Conservation (phyloP, 1,140 invertebrate species). For the Eriocheir sinensis region DNA sequence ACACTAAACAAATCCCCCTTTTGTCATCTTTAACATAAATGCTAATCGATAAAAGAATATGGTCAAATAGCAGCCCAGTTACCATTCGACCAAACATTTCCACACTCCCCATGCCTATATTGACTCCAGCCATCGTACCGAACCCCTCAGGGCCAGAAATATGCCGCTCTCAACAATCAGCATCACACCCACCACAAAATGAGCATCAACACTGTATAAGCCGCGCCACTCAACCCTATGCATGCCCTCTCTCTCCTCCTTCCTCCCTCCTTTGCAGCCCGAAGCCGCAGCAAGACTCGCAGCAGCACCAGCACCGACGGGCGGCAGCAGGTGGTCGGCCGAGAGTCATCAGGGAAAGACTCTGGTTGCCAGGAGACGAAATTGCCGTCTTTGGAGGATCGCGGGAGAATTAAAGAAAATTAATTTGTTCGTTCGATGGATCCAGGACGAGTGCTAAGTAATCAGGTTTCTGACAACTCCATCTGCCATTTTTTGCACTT, state of each 20-base stretch:
- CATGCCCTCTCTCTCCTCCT: too few species aligned
- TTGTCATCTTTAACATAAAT: not conserved
- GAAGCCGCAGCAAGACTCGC: not conserved
- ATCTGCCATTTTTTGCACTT: not conserved
- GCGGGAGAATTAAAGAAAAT: conserved; percentile 16
- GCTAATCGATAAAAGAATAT: not conserved
- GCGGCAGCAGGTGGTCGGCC: not conserved
- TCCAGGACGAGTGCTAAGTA: conserved; percentile 22
- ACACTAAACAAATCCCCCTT: too few species aligned
- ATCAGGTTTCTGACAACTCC: conserved; percentile 23
- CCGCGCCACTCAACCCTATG: too few species aligned
- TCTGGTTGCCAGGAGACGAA: conserved; percentile 20
- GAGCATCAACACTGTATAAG: too few species aligned
- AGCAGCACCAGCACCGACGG: not conserved
- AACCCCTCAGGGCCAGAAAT: too few species aligned
- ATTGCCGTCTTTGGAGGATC: conserved; percentile 22
- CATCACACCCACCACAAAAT: too few species aligned
- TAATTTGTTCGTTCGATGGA: conserved; percentile 25
- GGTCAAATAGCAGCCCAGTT: too few species aligned
- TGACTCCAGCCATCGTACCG: not conserved
- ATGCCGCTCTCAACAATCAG: too few species aligned
- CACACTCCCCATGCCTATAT: not conserved
- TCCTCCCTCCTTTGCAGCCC: too few species aligned
- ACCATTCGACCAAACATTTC: too few species aligned
- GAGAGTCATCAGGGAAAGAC: not conserved